These are phyloP conservation scores for Triplophysa tibetana DNA, from an alignment of 2,113 vertebrate species.

Conservation along the genomic window DNA sequence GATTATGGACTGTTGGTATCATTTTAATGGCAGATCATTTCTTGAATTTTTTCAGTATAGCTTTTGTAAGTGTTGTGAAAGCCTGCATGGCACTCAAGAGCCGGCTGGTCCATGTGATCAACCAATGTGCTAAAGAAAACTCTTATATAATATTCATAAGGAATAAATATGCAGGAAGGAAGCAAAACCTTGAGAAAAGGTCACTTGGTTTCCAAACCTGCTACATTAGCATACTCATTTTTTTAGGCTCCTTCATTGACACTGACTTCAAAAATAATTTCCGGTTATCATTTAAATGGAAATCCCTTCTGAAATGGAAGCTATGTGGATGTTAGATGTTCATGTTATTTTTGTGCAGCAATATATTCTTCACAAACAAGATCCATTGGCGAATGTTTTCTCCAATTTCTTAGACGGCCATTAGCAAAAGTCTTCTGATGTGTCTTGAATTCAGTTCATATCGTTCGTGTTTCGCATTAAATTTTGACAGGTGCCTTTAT, in stretches of 20 bases:
- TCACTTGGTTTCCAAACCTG: slow-evolving; percentile 9
- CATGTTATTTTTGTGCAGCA: neutral
- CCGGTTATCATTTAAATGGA: neutral
- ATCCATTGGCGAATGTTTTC: neutral
- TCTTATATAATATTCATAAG: slow-evolving; percentile 16
- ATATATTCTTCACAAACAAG: slow-evolving; percentile 6
- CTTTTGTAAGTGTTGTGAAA: neutral
- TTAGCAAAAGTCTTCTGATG: too few species aligned
- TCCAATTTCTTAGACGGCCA: too few species aligned
- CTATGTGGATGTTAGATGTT: neutral
- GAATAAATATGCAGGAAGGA: slow-evolving; percentile 3
- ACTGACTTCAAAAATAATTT: neutral
- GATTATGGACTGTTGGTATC: too few species aligned
- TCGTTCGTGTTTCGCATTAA: neutral
- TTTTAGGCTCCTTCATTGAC: neutral
- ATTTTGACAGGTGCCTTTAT: neutral
- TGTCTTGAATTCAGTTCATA: neutral
- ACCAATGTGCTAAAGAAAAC: neutral
- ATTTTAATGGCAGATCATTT: too few species aligned
- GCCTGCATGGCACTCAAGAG: neutral
- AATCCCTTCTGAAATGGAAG: too few species aligned
- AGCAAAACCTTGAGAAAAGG: slow-evolving; percentile 5
- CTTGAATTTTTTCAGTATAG: neutral
- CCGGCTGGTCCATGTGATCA: neutral
- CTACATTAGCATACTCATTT: neutral